Conservation (phyloP, 1,140 invertebrate genomes). For the Eriosoma lanigerum region DNA sequence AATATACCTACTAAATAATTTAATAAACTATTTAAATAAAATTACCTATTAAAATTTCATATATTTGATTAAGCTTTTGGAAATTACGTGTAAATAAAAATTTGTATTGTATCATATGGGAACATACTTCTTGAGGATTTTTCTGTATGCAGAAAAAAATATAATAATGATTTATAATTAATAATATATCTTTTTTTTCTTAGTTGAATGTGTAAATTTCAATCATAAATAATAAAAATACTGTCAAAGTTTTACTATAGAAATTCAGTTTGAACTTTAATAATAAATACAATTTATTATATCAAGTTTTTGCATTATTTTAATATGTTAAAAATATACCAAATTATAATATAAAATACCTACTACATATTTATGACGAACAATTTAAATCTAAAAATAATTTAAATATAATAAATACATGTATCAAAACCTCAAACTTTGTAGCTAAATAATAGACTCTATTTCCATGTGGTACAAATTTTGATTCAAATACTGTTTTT, state of each 20-base stretch:
- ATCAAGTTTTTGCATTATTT: too few species aligned
- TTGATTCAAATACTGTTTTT: conserved; percentile 21
- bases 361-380: too few species aligned
- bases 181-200: too few species aligned
- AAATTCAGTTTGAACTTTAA: too few species aligned
- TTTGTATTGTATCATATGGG: conserved; percentile 19
- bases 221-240: too few species aligned
- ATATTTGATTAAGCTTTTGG: background rate
- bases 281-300: too few species aligned
- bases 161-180: background rate
- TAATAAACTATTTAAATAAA: background rate
- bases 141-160: conserved; percentile 11
- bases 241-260: too few species aligned
- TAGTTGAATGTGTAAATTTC: too few species aligned
- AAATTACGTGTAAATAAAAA: conserved; percentile 33
- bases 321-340: too few species aligned
- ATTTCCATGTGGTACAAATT: conserved; percentile 31
- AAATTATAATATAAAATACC: too few species aligned
- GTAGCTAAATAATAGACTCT: conserved; percentile 34
- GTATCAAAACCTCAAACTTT: conserved; percentile 21
- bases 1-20: background rate
- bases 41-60: conserved; percentile 33
- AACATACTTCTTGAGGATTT: conserved; percentile 29
- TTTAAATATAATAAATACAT: background rate
- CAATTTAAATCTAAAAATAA: too few species aligned